These are phyloP conservation scores for Philypnodon macrostomus DNA, from an alignment of 2,797 vertebrate species.

Conservation along the genomic window DNA sequence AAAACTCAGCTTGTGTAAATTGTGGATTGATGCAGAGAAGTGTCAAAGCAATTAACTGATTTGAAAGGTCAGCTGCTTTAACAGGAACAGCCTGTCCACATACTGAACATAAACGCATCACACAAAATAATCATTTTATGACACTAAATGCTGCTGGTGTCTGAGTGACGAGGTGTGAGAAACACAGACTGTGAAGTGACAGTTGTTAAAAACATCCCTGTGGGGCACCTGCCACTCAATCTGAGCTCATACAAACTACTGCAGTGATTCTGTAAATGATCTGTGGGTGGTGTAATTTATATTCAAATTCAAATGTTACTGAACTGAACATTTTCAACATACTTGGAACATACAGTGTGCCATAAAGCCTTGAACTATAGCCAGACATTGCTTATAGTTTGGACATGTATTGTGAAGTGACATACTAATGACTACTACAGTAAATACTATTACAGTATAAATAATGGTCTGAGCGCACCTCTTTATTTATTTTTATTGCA, in stretches of 20 bases:
- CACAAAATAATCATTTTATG: constrained; percentile 35
- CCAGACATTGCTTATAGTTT: too few species aligned
- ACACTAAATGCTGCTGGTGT: constrained; percentile 36
- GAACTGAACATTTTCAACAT: too few species aligned
- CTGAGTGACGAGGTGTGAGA: constrained; percentile 41
- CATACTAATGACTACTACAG: too few species aligned
- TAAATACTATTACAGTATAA: too few species aligned
- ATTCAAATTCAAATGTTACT: too few species aligned
- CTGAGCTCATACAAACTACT: background rate
- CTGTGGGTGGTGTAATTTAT: background rate
- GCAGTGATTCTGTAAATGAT: background rate
- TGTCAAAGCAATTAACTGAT: constrained; percentile 18
- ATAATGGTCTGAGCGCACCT: too few species aligned
- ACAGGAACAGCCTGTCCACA: constrained; percentile 34
- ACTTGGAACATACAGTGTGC: too few species aligned
- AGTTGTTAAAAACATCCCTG: constrained; percentile 15
- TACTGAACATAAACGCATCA: constrained; percentile 26
- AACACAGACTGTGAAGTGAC: constrained; percentile 38
- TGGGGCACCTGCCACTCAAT: constrained; percentile 16
- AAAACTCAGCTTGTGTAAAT: background rate
- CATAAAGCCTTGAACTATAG: too few species aligned
- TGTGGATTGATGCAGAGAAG: constrained; percentile 2
- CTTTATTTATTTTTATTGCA: too few species aligned
- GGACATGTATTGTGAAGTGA: too few species aligned
- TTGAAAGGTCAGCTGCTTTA: constrained; percentile 26